Evolutionary conservation across 2,113 vertebrate species (phyloP), one percentile per base, ranked within the genome.

Genomic region (Cebidichthys violaceus): DNA sequence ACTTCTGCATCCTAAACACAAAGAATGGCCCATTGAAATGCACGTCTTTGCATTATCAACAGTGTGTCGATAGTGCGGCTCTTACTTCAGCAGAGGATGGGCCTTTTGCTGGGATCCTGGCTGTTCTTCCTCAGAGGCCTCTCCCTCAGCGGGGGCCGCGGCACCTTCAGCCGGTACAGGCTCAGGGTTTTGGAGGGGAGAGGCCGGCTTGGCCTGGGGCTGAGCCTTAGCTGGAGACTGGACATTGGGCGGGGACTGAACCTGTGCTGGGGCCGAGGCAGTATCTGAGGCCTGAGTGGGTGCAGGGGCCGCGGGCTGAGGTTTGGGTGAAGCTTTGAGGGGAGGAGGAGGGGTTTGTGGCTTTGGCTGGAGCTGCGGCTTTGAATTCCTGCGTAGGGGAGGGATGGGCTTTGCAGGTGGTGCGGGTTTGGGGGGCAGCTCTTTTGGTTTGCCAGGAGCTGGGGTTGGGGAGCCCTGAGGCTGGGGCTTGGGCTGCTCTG

Each of bases 1-100:
- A 13, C 14, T 61, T 74, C 59, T 17, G 29, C 15, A 37, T 57
- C 17, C 29, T 52, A 22, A 47, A 65, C 13, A 67, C 50, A 70
- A 75, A n/a, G 24, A 37, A 6, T 20, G 52, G 59, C n/a, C 81
- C 62, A 68, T 35, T 85, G 55, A 83, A 89, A 70, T 69, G 68
- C n/a, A 77, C 52, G 66, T 81, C 60, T 74, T 74, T 78, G 64
- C 74, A 75, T 84, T 60, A 76, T 50, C 59, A 73, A 54, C 54
- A 76, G 41, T 59, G 62, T 8, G 64, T 54, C 75, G 76, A 89
- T 81, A 74, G 81, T 73, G 17, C 24, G 59, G 79, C 62, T 90
- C 97, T 99, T 99, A 99, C 98, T 99, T 99, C 79, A 99, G 96
- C 79, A 98, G 97, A 68, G 98, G 97, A 83, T 99, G 97, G 54